These are phyloP conservation scores for Melierax canorus DNA, from an alignment of 2,113 vertebrate species.

Conservation along the genomic window DNA sequence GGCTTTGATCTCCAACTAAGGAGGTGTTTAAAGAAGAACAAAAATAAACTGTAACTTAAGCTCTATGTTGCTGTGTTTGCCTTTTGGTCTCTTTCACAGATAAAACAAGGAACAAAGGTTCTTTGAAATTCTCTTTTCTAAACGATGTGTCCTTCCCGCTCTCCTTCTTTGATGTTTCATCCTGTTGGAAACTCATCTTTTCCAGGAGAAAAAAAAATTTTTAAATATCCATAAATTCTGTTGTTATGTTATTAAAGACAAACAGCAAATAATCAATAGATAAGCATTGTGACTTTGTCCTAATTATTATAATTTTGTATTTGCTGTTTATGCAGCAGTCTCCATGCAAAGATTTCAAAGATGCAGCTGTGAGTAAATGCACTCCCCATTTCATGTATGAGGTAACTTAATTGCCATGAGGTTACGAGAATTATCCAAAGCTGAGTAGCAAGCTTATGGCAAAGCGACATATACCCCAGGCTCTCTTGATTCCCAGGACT, in stretches of 20 bases:
- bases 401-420: not conserved
- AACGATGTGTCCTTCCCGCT: not conserved
- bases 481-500: not conserved
- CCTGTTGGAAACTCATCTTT: not conserved
- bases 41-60: not conserved
- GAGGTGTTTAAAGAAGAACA: not conserved
- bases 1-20: not conserved
- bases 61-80: not conserved
- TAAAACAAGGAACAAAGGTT: not conserved
- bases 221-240: not conserved
- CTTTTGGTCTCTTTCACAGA: not conserved
- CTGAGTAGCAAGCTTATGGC: not conserved
- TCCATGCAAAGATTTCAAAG: not conserved
- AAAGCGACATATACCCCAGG: not conserved
- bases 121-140: not conserved
- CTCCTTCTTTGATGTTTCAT: not conserved
- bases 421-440: slow-evolving; percentile 13
- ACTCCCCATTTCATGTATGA: not conserved
- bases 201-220: not conserved
- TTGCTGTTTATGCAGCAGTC: not conserved
- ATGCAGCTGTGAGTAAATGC: not conserved
- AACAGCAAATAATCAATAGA: not conserved
- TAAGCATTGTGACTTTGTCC: not conserved
- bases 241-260: not conserved
- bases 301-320: not conserved